Conservation (phyloP, 2,113 vertebrate species). For the Periophthalmodon schlosseri region DNA sequence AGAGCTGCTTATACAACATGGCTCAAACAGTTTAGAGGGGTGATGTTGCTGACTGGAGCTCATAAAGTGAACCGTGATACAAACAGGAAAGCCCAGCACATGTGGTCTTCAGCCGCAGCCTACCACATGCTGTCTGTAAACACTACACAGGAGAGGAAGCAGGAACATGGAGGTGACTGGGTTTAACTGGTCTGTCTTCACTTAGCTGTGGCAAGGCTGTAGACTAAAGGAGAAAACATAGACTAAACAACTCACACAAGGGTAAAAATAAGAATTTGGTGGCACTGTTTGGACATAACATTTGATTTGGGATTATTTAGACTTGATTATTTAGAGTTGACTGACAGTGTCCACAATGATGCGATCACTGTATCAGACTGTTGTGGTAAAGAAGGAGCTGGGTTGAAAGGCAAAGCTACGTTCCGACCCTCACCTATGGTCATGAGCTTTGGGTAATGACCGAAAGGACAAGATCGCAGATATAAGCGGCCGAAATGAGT, state of each 20-base stretch:
- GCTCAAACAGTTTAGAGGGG: slow-evolving; percentile 20
- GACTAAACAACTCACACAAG: background rate
- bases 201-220: background rate
- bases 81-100: slow-evolving; percentile 29
- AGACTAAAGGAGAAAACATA: background rate
- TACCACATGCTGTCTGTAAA: slow-evolving; percentile 21
- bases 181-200: background rate
- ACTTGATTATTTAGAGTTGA: too few relatives aligned
- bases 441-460: too few relatives aligned
- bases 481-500: too few relatives aligned
- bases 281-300: background rate
- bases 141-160: background rate
- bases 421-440: too few relatives aligned
- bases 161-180: background rate
- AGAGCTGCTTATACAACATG: too few relatives aligned
- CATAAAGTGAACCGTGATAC: slow-evolving; percentile 27
- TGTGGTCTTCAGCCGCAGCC: slow-evolving; percentile 22
- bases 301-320: background rate
- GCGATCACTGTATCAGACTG: too few relatives aligned
- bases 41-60: slow-evolving; percentile 18
- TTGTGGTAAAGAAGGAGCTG: too few relatives aligned
- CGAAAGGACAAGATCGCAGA: too few relatives aligned
- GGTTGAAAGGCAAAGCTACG: too few relatives aligned
- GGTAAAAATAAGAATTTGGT: too few relatives aligned
- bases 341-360: too few relatives aligned